These are phyloP conservation scores for Charaxes varanes DNA, from an alignment of 1,140 invertebrate genomes.

Conservation along the genomic window DNA sequence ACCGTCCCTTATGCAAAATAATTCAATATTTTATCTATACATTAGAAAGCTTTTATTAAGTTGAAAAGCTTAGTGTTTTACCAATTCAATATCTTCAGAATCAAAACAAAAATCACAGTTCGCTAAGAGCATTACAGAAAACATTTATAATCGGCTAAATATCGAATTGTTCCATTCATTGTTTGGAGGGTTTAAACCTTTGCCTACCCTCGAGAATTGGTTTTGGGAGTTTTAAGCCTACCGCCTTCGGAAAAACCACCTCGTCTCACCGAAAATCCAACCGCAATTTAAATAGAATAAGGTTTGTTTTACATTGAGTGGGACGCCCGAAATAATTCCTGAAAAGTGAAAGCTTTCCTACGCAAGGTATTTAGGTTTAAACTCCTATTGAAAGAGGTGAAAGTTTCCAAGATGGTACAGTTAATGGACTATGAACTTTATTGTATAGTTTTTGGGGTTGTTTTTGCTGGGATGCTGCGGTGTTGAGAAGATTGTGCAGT, in stretches of 20 bases:
- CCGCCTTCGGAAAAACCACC: conserved; percentile 55
- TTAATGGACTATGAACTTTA: conserved; percentile 29
- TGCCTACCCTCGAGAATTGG: conserved; percentile 62
- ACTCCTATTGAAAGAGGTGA: conserved; percentile 73
- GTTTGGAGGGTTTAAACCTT: conserved; percentile 61
- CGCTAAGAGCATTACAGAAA: conserved; percentile 63
- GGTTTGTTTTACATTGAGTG: conserved; percentile 27
- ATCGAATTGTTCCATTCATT: conserved; percentile 72
- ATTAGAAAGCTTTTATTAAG: no score
- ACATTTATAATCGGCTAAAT: conserved; percentile 72
- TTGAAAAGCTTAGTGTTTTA: no score
- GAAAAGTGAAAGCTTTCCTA: conserved; percentile 72
- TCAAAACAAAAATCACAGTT: conserved; percentile 59
- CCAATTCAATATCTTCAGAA: conserved; percentile 19
- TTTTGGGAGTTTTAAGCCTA: conserved; percentile 69
- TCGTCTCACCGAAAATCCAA: conserved; percentile 20
- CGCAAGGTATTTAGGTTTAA: conserved; percentile 73
- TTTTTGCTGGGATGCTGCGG: conserved; percentile 27
- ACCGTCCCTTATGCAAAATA: neutral
- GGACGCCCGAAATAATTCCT: conserved; percentile 54
- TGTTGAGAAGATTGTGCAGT: conserved; percentile 68
- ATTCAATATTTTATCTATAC: neutral
- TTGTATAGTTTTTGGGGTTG: conserved; percentile 20
- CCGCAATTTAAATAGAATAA: conserved; percentile 27
- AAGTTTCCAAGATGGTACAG: conserved; percentile 51